These are phyloP conservation scores for Chionodraco myersi DNA, from an alignment of 2,113 vertebrate species.

Conservation along the genomic window DNA sequence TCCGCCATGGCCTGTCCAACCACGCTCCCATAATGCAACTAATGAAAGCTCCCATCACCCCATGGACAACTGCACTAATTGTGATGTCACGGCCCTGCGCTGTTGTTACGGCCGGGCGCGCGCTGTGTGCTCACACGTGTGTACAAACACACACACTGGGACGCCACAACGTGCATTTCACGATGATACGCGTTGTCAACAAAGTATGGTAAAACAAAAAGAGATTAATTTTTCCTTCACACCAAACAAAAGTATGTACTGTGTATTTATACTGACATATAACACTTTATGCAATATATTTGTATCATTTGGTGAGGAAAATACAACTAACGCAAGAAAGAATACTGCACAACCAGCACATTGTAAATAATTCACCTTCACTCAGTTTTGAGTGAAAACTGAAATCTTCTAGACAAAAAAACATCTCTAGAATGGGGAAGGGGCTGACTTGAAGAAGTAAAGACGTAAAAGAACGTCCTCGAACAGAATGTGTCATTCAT, in stretches of 20 bases:
- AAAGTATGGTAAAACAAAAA: neutral
- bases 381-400: too few relatives aligned
- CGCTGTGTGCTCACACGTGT: conserved; percentile 11
- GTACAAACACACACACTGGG: neutral
- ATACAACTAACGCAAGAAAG: neutral
- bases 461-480: conserved; percentile 3
- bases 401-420: neutral
- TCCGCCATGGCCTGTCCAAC: conserved; percentile 55
- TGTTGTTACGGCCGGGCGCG: neutral
- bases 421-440: too few relatives aligned
- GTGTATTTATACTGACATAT: neutral
- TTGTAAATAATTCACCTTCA: neutral
- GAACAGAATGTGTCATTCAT: neutral
- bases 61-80: conserved; percentile 41
- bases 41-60: conserved; percentile 56
- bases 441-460: too few relatives aligned
- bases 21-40: conserved; percentile 59
- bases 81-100: conserved; percentile 17
- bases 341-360: neutral
- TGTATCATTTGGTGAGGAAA: neutral
- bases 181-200: neutral
- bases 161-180: neutral
- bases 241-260: neutral
- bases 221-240: neutral
- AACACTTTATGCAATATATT: neutral